Conservation (phyloP, 2,888 invertebrate genomes). For the Caenorhabditis becei region DNA sequence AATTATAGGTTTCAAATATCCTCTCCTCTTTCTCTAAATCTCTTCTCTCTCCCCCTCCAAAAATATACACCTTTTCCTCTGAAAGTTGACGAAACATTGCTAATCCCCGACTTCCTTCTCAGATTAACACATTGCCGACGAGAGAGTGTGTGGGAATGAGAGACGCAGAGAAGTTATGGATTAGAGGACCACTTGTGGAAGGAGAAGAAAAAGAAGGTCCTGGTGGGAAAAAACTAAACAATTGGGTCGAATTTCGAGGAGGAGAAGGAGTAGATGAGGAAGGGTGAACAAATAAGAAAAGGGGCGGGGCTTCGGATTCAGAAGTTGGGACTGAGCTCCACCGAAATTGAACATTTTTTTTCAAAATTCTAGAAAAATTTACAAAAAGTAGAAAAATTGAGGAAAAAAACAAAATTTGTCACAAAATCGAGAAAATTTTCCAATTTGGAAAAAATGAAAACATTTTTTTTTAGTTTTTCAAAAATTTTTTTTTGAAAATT, state of each 20-base stretch:
- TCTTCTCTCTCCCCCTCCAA: conserved; percentile 1
- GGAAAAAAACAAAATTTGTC: no score
- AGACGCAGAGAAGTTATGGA: conserved; percentile 27
- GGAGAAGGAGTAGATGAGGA: neutral
- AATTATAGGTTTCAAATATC: conserved; percentile 33
- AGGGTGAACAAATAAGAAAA: neutral
- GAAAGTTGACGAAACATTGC: conserved; percentile 4
- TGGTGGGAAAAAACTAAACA: conserved; percentile 11
- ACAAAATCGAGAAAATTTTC: no score
- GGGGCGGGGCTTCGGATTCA: neutral
- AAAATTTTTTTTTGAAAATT: no score
- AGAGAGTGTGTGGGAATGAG: neutral
- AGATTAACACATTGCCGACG: conserved; percentile 39
- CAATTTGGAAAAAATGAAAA: no score
- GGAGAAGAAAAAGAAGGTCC: conserved; percentile 2
- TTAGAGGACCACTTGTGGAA: conserved; percentile 11
- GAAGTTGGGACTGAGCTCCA: no score
- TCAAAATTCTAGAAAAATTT: no score
- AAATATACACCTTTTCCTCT: neutral
- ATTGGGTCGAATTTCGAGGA: conserved; percentile 17
- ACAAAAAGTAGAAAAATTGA: no score
- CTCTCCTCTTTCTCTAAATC: neutral
- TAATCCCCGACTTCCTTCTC: conserved; percentile 23
- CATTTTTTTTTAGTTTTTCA: no score
- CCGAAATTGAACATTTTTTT: no score